A percentile compares a stretch with the other conserved stretches of the same genome.
Conservation (phyloP, 2,888 invertebrate species). For the Luffia ferchaultella region DNA sequence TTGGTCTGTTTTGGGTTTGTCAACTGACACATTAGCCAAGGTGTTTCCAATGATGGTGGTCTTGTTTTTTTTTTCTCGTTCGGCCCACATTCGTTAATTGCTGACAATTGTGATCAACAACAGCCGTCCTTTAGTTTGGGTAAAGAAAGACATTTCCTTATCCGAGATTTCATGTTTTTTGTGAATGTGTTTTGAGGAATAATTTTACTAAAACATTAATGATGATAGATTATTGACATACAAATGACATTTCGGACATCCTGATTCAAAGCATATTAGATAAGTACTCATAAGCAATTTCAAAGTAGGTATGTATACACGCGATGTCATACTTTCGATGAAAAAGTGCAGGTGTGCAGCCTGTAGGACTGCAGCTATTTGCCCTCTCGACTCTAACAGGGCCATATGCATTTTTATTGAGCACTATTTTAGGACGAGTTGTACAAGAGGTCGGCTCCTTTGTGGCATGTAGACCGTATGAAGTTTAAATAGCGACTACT, state of each 20-base stretch:
- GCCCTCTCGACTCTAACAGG: neutral
- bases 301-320: no score
- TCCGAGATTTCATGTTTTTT: no score
- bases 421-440: conserved; percentile 33
- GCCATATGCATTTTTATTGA: conserved; percentile 30
- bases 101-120: conserved; percentile 57
- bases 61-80: conserved; percentile 32
- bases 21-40: conserved; percentile 61
- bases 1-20: conserved; percentile 43
- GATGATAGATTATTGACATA: no score
- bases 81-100: conserved; percentile 47
- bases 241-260: no score
- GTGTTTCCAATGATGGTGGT: conserved; percentile 53
- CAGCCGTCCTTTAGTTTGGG: conserved; percentile 34
- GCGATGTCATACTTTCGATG: neutral
- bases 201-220: no score
- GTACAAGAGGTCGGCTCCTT: neutral
- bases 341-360: neutral
- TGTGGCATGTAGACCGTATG: neutral
- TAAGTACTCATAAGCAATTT: no score
- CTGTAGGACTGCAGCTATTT: neutral
- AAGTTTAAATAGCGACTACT: neutral
- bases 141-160: conserved; percentile 57
- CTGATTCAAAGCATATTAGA: no score
- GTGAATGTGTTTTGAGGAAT: no score